Evolutionary conservation across 2,113 vertebrate species (phyloP).

Genomic region (Peromyscus maniculatus): DNA sequence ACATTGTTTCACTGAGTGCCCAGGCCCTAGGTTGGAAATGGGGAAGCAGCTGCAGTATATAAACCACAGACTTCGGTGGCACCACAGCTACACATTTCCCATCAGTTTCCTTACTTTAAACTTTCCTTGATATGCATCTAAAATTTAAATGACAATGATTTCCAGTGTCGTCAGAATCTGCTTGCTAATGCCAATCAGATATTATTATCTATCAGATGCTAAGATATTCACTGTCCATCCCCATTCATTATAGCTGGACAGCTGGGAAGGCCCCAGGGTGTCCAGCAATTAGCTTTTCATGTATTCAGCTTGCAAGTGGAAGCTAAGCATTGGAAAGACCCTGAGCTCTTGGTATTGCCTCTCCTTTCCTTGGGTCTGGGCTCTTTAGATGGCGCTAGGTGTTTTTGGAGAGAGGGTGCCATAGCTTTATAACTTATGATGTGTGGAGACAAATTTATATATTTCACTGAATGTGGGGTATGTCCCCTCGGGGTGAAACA

Average conservation of each 20-base stretch:
- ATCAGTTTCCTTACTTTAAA: slow-evolving; percentile 54
- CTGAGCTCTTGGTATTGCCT: not conserved
- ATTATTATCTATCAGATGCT: not conserved
- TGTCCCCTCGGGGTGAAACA: not conserved
- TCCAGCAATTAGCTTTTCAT: slow-evolving; percentile 58
- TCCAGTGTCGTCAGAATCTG: slow-evolving; percentile 41
- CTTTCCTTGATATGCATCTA: not conserved
- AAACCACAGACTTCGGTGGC: not conserved
- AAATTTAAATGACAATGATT: not conserved
- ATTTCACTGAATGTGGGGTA: slow-evolving; percentile 14
- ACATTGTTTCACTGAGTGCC: not conserved
- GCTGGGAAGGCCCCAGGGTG: slow-evolving; percentile 66
- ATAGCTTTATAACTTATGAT: slow-evolving; percentile 11
- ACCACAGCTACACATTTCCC: slow-evolving; percentile 15
- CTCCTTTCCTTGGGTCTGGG: not conserved
- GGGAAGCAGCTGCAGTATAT: not conserved
- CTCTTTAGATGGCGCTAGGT: not conserved
- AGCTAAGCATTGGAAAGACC: slow-evolving; percentile 60
- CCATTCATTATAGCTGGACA: slow-evolving; percentile 63
- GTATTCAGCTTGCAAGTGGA: slow-evolving; percentile 78
- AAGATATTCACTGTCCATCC: not conserved
- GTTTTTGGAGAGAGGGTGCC: not conserved
- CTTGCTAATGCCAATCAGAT: not conserved
- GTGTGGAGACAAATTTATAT: not conserved
- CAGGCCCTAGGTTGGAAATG: not conserved